Evolutionary conservation across 2,797 vertebrate genomes (phyloP).

Genomic region (Urophycis tenuis): DNA sequence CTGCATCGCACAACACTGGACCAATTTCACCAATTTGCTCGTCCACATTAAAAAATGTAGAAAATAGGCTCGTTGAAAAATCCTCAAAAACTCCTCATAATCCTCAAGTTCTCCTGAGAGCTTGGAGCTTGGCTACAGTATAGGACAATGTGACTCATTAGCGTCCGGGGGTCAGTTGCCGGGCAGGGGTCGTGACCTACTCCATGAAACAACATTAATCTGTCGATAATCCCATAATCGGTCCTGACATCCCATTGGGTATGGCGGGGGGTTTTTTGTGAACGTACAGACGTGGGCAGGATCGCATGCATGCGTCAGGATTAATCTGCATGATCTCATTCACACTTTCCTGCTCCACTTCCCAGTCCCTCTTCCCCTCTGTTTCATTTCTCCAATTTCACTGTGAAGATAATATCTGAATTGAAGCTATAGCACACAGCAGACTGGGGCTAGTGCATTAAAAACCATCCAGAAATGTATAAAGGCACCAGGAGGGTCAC

Average conservation of each 20-base stretch:
- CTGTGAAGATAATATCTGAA: background rate
- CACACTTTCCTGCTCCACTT: background rate
- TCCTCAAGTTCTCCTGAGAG: background rate
- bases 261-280: conserved; percentile 18
- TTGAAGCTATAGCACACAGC: background rate
- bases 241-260: conserved; percentile 16
- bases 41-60: too few species aligned
- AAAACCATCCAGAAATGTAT: too few species aligned
- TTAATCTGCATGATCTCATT: background rate
- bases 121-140: background rate
- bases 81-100: too few species aligned
- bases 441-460: too few species aligned
- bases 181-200: conserved; percentile 13
- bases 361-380: background rate
- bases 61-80: too few species aligned
- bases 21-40: too few species aligned
- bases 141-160: conserved; percentile 3
- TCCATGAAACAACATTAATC: conserved; percentile 21
- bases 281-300: conserved; percentile 18
- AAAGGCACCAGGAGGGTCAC: background rate
- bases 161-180: conserved; percentile 12
- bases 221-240: conserved; percentile 29
- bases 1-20: too few species aligned
- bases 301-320: conserved; percentile 6
- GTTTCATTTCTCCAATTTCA: background rate